Percentiles rank a stretch among this genome's conserved stretches.
These are phyloP conservation scores for Hyperoplus immaculatus DNA, from an alignment of 2,797 vertebrate species.

Conservation along the genomic window DNA sequence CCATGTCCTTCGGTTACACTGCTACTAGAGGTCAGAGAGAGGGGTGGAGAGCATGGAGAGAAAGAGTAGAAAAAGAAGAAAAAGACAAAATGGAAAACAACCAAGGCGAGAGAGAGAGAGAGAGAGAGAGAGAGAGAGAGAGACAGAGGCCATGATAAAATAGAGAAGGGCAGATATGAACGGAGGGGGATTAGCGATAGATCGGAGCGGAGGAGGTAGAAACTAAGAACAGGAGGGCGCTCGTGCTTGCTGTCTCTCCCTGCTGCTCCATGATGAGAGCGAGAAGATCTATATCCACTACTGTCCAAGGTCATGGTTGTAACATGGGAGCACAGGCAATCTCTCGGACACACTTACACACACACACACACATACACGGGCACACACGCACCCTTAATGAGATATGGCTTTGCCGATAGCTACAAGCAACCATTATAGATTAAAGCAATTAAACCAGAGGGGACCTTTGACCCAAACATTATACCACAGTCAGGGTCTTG, in stretches of 20 bases:
- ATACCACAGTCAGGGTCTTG: constrained; percentile 66
- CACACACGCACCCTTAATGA: constrained; percentile 53
- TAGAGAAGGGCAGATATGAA: constrained; percentile 46
- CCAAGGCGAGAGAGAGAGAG: constrained; percentile 41
- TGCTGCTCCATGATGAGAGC: constrained; percentile 58
- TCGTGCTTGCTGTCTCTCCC: constrained; percentile 41
- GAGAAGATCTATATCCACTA: constrained; percentile 77
- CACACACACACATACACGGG: constrained; percentile 34
- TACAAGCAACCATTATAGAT: constrained; percentile 83
- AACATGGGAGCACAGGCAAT: constrained; percentile 76
- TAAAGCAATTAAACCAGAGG: constrained; percentile 82
- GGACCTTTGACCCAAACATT: constrained; percentile 80
- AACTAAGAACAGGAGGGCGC: constrained; percentile 55
- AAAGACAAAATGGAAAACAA: constrained; percentile 41
- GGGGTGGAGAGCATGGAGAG: background rate
- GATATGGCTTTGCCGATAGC: constrained; percentile 81
- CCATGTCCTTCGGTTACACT: constrained; percentile 45
- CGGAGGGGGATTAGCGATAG: constrained; percentile 34
- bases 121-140: constrained; percentile 44
- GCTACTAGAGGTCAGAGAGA: constrained; percentile 54
- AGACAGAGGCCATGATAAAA: constrained; percentile 45
- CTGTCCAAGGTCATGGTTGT: constrained; percentile 82
- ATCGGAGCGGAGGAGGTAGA: constrained; percentile 33
- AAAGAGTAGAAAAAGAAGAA: constrained; percentile 15
- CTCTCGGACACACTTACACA: constrained; percentile 54